Base-by-base conservation (phyloP, 1,140 invertebrate species). In the Ostrea denselamellosa region DNA sequence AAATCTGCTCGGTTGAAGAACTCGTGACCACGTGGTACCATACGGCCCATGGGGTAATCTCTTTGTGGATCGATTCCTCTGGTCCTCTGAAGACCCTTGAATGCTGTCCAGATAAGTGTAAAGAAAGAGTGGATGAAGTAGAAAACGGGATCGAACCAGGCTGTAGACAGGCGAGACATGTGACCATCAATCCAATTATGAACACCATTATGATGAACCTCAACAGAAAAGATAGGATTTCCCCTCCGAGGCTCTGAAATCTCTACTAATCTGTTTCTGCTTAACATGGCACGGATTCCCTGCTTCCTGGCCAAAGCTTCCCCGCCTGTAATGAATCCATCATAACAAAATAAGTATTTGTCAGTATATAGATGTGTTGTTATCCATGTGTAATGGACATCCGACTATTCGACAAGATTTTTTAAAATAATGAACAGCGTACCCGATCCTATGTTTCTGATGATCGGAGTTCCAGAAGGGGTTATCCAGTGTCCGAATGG, bases 21-120 rank as follows among this genome's bases (percentile, higher is more conserved):
- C 52, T 83, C 82, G 82, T 83, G 82, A 14, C 82, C 82, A n/a
- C 5, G 14, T 83, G 82, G 82, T 12, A 83, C 82, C 53, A 8
- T 19, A 52, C 14, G 51, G 4, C 68, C 68, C 12, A 77, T 28
- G 0, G 83, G 83, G 28, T 85, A 85, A 51, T 85, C 83, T 22
- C 25, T 54, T 22, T 85, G 53, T 34, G 83, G 54, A 19, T 62
- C 53, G 19, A 85, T 22, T 44, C 83, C 83, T 10, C 53, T 52
- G 2, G 28, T 28, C 17, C 51, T 56, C 19, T 85, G 83, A 22
- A 54, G 52, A 56, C 53, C 53, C 34, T 94, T 87, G 86, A 95
- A 95, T 54, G 92, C 90, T 85, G 94, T 93, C 94, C 94, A 95
- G 81, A 95, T 83, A 83, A 90, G 92, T 58, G 95, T 94, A 25